Evolutionary conservation across 2,888 invertebrate species (phyloP), one percentile per base, ranked within the genome.

Genomic region (Drosophila phalerata): DNA sequence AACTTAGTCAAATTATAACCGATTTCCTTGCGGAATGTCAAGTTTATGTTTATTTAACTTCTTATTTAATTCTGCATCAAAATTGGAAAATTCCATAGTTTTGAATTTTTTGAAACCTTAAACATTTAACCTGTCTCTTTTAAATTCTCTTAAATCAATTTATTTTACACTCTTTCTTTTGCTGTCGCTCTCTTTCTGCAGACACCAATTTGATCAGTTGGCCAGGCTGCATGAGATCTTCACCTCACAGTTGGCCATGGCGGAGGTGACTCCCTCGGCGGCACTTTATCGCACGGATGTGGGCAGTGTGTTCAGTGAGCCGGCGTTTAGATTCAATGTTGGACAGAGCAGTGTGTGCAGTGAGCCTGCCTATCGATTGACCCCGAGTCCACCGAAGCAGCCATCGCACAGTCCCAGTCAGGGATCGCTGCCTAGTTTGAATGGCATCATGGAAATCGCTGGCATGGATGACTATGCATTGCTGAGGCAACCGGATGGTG

Each of bases 401-500:
- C 92, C 91, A 9, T 93, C 93, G 25, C 90, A 92, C 53, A 92
- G 92, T 63, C 92, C 93, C 47, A 93, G 93, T 60, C 92, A 93
- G 69, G 92, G 92, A 49, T 92, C 92, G 17, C 73, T 93, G 72
- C 93, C 93, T 56, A 96, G 90, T 94, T 95, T 90, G 94, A 96
- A 92, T 93, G 96, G 92, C 94, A 96, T 92, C 92, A 94, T 91
- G 94, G 94, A 90, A 93, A 94, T 92, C 88, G 94, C 89, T 90
- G 94, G 87, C 79, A 94, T 92, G 93, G 93, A 92, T 77, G 94
- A 95, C 77, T 94, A 95, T 89, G 96, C 97, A 37, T 95, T 96
- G 69, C 92, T 97, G 57, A 94, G 97, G 74, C 97, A 97, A 93
- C 98, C 98, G 5, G 98, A 98, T 88, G 98, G 98, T 49, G 97